phyloP scores from a whole-genome alignment of 2,113 vertebrate species.

The Naja naja region DNA sequence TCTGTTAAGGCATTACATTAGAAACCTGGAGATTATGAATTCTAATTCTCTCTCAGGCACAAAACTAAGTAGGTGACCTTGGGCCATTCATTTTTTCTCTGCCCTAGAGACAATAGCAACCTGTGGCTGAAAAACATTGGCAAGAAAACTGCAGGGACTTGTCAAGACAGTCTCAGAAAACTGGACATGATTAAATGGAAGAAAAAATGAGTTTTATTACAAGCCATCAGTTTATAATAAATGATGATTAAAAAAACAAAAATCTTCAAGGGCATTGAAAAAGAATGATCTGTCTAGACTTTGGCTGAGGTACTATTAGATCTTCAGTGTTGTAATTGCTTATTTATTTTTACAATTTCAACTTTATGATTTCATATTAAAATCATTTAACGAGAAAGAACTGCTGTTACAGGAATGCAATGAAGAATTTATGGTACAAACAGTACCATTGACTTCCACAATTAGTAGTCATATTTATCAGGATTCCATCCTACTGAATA shows the following conservation, averaged over 20 bases:
- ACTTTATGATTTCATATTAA: not conserved
- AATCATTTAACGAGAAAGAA: not conserved
- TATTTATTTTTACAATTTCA: not conserved
- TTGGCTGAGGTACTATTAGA: not conserved
- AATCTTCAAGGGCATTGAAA: not conserved
- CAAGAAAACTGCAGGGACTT: not conserved
- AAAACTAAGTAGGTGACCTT: not conserved
- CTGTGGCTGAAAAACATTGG: not conserved
- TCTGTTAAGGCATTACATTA: not conserved
- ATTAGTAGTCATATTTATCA: not conserved
- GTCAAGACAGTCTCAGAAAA: not conserved
- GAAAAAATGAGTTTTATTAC: not conserved
- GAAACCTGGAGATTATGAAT: not conserved
- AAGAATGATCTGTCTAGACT: not conserved
- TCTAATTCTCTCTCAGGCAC: not conserved
- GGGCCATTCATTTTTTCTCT: not conserved
- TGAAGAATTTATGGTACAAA: not conserved
- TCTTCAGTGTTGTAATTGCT: not conserved
- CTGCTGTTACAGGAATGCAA: not conserved
- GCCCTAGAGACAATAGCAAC: not conserved
- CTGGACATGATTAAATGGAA: not conserved
- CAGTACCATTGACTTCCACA: not conserved
- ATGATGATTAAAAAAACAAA: not conserved
- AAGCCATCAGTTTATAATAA: constrained; percentile 4
- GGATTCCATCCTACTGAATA: not conserved